These are phyloP conservation scores for Conopomorpha cramerella DNA, from an alignment of 1,140 invertebrate genomes.

Conservation along the genomic window DNA sequence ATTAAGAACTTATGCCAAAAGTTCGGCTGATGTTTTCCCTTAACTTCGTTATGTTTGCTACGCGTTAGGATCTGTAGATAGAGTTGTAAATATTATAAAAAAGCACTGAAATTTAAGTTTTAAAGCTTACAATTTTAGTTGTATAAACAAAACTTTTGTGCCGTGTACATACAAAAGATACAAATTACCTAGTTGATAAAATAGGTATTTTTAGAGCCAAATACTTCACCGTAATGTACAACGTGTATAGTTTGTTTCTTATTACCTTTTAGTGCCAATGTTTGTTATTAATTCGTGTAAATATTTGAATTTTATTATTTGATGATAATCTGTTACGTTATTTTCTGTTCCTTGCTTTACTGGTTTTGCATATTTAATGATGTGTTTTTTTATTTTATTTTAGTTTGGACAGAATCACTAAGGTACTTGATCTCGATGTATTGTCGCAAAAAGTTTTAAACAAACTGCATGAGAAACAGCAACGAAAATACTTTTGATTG, in stretches of 20 bases:
- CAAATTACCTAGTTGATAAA: constrained; percentile 6
- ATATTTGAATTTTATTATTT: too few species aligned
- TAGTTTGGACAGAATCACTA: too few species aligned
- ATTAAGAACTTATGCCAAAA: not conserved
- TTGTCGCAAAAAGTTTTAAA: too few species aligned
- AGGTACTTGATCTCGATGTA: too few species aligned
- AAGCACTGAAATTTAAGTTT: constrained; percentile 19
- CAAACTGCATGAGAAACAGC: too few species aligned
- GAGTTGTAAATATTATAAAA: constrained; percentile 41
- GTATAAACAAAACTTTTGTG: too few species aligned
- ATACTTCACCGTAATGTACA: constrained; percentile 49
- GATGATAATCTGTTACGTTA: too few species aligned
- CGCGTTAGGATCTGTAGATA: constrained; percentile 20
- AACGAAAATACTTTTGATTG: too few species aligned
- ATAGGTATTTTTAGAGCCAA: constrained; percentile 33
- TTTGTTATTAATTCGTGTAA: constrained; percentile 24
- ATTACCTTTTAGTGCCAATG: constrained; percentile 36
- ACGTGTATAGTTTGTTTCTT: constrained; percentile 25
- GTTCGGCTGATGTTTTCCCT: not conserved
- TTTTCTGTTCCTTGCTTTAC: too few species aligned
- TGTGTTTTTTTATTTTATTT: too few species aligned
- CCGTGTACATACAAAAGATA: constrained; percentile 27
- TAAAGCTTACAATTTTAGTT: not conserved
- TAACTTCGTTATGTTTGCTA: not conserved
- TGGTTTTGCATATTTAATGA: too few species aligned